Percentiles rank a stretch among this genome's conserved stretches.
Conservation (phyloP, 2,797 vertebrate species). For the Hypotaenidia philippensis region DNA sequence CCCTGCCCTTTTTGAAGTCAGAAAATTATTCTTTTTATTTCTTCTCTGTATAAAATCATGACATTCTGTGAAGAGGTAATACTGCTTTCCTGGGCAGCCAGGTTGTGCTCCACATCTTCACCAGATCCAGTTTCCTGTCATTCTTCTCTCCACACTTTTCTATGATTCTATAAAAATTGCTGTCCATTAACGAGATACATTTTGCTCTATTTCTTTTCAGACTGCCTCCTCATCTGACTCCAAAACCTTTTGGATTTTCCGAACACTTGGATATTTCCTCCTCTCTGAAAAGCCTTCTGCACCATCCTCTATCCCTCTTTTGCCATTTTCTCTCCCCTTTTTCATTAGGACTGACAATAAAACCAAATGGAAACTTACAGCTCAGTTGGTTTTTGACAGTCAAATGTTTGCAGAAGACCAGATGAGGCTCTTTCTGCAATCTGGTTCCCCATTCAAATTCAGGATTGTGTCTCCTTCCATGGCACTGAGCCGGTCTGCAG, state of each 20-base stretch:
- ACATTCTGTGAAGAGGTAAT: background rate
- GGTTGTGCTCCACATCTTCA: background rate
- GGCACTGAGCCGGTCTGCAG: background rate
- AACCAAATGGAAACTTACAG: slow-evolving; percentile 18
- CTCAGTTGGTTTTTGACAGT: background rate
- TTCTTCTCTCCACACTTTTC: background rate
- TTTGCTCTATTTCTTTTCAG: background rate
- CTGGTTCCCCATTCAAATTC: slow-evolving; percentile 36
- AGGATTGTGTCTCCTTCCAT: background rate
- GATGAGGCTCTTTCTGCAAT: background rate
- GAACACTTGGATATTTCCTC: background rate
- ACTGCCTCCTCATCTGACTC: background rate
- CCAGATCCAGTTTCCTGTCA: background rate
- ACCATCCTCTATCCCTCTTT: background rate
- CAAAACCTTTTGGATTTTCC: background rate
- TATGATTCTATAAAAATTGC: background rate
- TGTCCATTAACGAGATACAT: accelerated
- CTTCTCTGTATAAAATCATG: background rate
- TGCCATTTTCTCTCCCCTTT: background rate
- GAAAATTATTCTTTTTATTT: background rate
- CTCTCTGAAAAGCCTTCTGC: background rate
- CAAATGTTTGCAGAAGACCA: slow-evolving; percentile 19
- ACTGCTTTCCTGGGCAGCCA: background rate
- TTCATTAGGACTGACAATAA: background rate
- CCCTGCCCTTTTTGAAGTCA: background rate